Evolutionary conservation across 2,888 invertebrate species (phyloP).

Genomic region (Micoletzkya japonica): DNA sequence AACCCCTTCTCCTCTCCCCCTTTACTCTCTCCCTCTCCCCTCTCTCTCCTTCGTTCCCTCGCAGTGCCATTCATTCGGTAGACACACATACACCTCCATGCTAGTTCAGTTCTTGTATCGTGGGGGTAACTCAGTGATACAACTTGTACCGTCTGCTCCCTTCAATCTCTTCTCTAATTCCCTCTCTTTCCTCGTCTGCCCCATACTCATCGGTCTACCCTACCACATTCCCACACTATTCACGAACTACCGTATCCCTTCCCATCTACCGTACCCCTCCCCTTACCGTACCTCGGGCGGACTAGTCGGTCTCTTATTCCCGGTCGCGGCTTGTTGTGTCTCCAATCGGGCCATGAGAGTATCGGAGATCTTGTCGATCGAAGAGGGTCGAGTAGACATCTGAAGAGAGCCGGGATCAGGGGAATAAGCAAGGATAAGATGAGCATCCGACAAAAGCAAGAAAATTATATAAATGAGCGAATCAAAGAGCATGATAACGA

Average conservation of each 20-base stretch:
- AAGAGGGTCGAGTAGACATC: slow-evolving; percentile 4
- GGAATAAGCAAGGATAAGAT: too few species aligned
- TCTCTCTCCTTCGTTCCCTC: not conserved
- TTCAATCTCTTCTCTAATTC: not conserved
- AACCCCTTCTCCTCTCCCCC: not conserved
- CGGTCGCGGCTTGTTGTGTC: not conserved
- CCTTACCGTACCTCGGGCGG: slow-evolving; percentile 21
- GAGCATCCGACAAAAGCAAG: too few species aligned
- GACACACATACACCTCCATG: not conserved
- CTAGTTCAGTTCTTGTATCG: not conserved
- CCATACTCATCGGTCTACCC: not conserved
- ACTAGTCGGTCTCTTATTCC: slow-evolving; percentile 23
- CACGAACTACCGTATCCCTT: not conserved
- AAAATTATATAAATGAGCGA: too few species aligned
- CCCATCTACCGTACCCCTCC: not conserved
- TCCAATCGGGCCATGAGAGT: slow-evolving; percentile 15
- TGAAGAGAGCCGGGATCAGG: too few species aligned
- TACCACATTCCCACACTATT: not conserved
- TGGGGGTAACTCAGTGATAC: too few species aligned
- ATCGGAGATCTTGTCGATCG: slow-evolving; percentile 14
- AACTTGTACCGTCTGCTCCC: not conserved
- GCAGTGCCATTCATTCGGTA: not conserved
- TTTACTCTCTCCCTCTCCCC: not conserved
- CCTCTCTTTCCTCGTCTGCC: not conserved
- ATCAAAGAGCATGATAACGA: too few species aligned